Base-by-base conservation (phyloP, 2,888 invertebrate species). In the Bembecia ichneumoniformis region DNA sequence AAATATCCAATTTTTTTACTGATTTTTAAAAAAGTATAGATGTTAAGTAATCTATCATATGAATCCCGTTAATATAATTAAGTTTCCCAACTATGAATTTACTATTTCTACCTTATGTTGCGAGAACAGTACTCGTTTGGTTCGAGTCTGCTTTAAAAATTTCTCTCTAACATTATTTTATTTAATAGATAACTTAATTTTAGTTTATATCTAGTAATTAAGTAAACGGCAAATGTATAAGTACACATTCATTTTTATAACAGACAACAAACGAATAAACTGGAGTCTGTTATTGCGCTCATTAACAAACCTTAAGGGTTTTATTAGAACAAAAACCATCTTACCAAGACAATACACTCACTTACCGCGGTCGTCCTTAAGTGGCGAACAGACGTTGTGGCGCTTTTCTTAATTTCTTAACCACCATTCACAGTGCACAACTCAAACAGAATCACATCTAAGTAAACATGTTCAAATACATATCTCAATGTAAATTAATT, bases 401-500 rank as follows among this genome's bases (percentile, higher is more conserved):
- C 76, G 75, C 74, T 81, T 81, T 81, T 83, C 84, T 84, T 86
- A 86, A 83, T 87, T 86, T 82, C 83, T 84, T 80, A 83, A 82
- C 79, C 76, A 67, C 40, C 40, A 40, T 14, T 13, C 40, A 14
- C 14, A 40, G 13, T 40, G 14, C 14, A 40, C 40, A 13, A 40
- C 5, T 14, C 4, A 40, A 40, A n/a, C 40, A 40, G 40, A 13
- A 40, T 5, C 40, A 13, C n/a, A 40, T 40, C 40, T 40, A 40
- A 40, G 40, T 11, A 40, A 1, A 9, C 28, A 13, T 3, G 40
- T 40, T 40, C 13, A 40, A 40, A 40, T 13, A 13, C 7, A 28
- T 28, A 5, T 28, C 9, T 7, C 0, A 7, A 28, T 28, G 28
- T 3, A 9, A 28, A 7, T 9, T 28, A 28, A 28, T 28, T 28